These are phyloP conservation scores for Dascillus cervinus DNA, from an alignment of 2,888 invertebrate species.

Conservation along the genomic window DNA sequence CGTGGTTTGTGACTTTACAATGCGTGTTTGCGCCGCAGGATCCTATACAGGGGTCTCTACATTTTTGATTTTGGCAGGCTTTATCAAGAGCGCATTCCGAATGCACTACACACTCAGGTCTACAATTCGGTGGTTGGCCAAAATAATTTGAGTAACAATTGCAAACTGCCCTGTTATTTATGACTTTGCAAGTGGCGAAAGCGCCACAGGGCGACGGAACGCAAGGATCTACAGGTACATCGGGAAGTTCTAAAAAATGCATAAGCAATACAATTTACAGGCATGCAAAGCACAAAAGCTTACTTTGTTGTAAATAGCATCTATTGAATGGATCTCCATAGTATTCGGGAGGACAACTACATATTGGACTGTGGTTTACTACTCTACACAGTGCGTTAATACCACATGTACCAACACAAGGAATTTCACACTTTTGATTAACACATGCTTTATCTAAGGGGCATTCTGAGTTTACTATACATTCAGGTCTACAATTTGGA, in stretches of 20 bases:
- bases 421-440: constrained; percentile 69
- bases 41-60: constrained; percentile 68
- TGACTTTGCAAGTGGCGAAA: constrained; percentile 65
- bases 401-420: constrained; percentile 71
- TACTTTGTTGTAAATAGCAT: too few species aligned
- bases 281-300: too few species aligned
- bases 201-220: constrained; percentile 72
- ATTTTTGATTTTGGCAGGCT: constrained; percentile 72
- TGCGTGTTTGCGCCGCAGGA: constrained; percentile 69
- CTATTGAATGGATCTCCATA: constrained; percentile 71
- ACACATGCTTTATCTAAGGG: constrained; percentile 66
- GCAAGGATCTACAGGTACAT: constrained; percentile 57
- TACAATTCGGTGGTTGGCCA: constrained; percentile 69
- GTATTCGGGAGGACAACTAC: constrained; percentile 61
- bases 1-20: constrained; percentile 73
- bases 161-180: constrained; percentile 67
- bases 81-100: constrained; percentile 67
- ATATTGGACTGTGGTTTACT: constrained; percentile 72
- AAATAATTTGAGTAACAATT: constrained; percentile 65
- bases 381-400: constrained; percentile 70
- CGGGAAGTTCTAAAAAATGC: constrained; percentile 19
- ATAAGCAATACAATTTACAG: constrained; percentile 7
- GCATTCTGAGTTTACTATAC: constrained; percentile 72
- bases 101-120: constrained; percentile 71
- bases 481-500: constrained; percentile 69